phyloP scores from a whole-genome alignment of 2,797 vertebrate genomes.

The Enteromius trimaculatus region DNA sequence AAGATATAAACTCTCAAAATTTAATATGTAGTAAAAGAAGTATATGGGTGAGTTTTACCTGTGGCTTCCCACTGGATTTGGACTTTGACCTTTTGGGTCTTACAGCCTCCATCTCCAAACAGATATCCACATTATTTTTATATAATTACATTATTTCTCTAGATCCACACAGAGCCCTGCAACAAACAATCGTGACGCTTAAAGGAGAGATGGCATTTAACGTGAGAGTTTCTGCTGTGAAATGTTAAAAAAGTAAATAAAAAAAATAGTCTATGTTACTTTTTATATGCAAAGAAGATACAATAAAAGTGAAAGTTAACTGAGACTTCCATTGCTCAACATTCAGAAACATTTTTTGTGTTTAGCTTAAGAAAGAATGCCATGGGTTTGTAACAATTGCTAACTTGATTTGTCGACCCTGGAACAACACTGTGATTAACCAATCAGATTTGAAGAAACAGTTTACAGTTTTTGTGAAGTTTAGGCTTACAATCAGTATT shows the following conservation, averaged over 20 bases:
- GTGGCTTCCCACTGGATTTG: slow-evolving; percentile 72
- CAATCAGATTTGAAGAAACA: no score
- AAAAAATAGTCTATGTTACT: not conserved
- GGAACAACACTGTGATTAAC: no score
- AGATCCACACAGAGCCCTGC: slow-evolving; percentile 49
- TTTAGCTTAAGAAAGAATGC: not conserved
- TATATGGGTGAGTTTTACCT: slow-evolving; percentile 67
- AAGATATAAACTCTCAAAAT: not conserved
- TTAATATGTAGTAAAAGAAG: not conserved
- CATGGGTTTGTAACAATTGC: not conserved
- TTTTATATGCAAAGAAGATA: not conserved
- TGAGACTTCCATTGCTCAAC: not conserved
- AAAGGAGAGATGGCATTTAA: not conserved
- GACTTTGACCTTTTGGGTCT: slow-evolving; percentile 78
- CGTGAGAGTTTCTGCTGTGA: no score
- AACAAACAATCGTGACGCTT: not conserved
- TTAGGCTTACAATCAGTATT: no score
- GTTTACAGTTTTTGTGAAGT: no score
- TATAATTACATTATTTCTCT: slow-evolving; percentile 5
- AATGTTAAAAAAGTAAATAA: no score
- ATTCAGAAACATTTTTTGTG: not conserved
- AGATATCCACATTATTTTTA: slow-evolving; percentile 55
- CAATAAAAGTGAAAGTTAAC: not conserved
- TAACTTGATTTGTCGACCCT: no score
- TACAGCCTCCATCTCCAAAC: slow-evolving; percentile 77